Base-by-base conservation (phyloP, 1,140 invertebrate genomes). In the Drosophila kikkawai region DNA sequence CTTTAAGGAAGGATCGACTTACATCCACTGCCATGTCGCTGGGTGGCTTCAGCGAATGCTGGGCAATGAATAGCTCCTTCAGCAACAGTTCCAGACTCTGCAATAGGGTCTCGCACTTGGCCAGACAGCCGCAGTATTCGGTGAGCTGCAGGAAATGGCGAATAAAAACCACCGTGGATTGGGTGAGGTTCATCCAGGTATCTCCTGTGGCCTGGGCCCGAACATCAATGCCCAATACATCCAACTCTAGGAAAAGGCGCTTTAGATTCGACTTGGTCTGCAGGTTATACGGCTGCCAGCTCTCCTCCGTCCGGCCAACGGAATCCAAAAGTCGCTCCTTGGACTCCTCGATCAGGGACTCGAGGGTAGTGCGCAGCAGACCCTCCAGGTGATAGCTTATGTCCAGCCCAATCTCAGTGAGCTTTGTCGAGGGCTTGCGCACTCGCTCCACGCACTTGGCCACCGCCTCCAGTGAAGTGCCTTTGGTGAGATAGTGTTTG, bases 401-500 rank as follows among this genome's bases (percentile, higher is more conserved):
- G 87, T 95, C 94, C 63, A 95, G 83, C 22, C 94, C 94, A 82
- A 95, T 95, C 77, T 95, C 94, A 68, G 93, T 94, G 45, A 95
- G 94, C 51, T 94, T 95, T 53, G 95, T 94, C 86, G 97, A 97
- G 55, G 97, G 96, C 79, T 94, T 94, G 73, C 96, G 94, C 37
- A 98, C 95, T 79, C 95, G 95, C 47, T 95, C 94, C 45, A 99
- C 96, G 94, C 98, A 98, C 91, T 98, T 97, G 13, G 98, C 96
- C 51, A 99, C 94, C 5, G 96, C 96, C 51, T 96, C 96, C 63
- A 99, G 91, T 7, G 96, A 95, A 59, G 97, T 96, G 93, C 99
- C 97, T 15, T 98, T 97, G 78, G 96, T 97, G 92, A 99, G 98
- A 19, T 99, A 96, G 93, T 99, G 98, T 86, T 95, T 98, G 82